phyloP scores from a whole-genome alignment of 2,888 invertebrate species.

The Caenorhabditis sp. region DNA sequence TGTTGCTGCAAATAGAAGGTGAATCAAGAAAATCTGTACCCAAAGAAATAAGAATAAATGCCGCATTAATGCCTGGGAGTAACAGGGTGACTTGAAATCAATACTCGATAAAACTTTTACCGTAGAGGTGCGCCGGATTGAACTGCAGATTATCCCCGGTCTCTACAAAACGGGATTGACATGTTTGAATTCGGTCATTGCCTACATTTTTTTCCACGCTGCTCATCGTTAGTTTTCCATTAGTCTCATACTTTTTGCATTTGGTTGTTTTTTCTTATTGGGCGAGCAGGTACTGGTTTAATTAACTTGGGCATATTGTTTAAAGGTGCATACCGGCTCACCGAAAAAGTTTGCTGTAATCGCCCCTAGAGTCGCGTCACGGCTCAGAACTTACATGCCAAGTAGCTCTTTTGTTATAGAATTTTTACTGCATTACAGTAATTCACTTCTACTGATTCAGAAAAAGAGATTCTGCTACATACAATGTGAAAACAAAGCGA shows the following conservation, averaged over 20 bases:
- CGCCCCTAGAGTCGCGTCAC: too few relatives aligned
- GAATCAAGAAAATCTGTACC: not conserved
- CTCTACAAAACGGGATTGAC: not conserved
- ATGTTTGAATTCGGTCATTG: not conserved
- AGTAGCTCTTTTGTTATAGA: too few relatives aligned
- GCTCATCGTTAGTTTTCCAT: not conserved
- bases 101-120: not conserved
- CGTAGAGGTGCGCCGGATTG: not conserved
- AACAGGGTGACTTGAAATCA: not conserved
- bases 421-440: too few relatives aligned
- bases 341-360: too few relatives aligned
- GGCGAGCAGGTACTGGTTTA: too few relatives aligned
- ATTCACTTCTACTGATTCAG: too few relatives aligned
- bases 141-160: not conserved
- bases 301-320: too few relatives aligned
- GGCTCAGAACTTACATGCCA: too few relatives aligned
- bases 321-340: too few relatives aligned
- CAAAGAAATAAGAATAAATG: not conserved
- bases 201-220: not conserved
- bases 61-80: not conserved
- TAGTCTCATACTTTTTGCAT: not conserved
- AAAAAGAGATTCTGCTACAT: not conserved
- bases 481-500: constrained; percentile 5
- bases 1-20: not conserved
- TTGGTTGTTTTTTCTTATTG: too few relatives aligned